Evolutionary conservation across 2,888 invertebrate species (phyloP).

Genomic region (Caenorhabditis plicata): DNA sequence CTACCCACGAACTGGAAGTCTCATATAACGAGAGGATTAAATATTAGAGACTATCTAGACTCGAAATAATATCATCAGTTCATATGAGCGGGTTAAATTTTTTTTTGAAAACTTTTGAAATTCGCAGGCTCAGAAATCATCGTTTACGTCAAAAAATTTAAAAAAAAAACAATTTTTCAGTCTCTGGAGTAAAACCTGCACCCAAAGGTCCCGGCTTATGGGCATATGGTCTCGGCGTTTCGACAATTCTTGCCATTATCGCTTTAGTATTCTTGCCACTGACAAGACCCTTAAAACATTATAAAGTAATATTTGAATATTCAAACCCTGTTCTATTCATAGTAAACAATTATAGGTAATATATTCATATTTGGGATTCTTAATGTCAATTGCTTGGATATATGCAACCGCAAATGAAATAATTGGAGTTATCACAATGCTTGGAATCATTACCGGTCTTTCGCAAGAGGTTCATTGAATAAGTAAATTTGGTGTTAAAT

Average conservation of each 20-base stretch:
- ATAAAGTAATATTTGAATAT: constrained; percentile 29
- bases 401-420: constrained; percentile 73
- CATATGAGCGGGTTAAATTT: not conserved
- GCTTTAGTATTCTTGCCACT: constrained; percentile 38
- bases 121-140: not conserved
- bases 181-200: constrained; percentile 16
- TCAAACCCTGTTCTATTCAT: constrained; percentile 1
- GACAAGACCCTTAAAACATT: constrained; percentile 47
- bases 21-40: too few species aligned
- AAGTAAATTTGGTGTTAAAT: too few species aligned
- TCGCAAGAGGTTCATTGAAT: constrained; percentile 64
- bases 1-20: too few species aligned
- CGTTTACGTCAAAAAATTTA: constrained; percentile 1
- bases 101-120: not conserved
- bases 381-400: constrained; percentile 72
- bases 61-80: not conserved
- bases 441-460: constrained; percentile 70
- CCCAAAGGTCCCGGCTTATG: constrained; percentile 39
- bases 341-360: too few species aligned
- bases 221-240: constrained; percentile 44
- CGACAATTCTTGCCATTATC: constrained; percentile 39
- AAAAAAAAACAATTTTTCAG: constrained; percentile 12
- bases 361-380: constrained; percentile 70
- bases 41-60: too few species aligned
- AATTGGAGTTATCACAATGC: constrained; percentile 70